phyloP scores from a whole-genome alignment of 2,888 invertebrate species.

The Fissipunctia ypsillon region DNA sequence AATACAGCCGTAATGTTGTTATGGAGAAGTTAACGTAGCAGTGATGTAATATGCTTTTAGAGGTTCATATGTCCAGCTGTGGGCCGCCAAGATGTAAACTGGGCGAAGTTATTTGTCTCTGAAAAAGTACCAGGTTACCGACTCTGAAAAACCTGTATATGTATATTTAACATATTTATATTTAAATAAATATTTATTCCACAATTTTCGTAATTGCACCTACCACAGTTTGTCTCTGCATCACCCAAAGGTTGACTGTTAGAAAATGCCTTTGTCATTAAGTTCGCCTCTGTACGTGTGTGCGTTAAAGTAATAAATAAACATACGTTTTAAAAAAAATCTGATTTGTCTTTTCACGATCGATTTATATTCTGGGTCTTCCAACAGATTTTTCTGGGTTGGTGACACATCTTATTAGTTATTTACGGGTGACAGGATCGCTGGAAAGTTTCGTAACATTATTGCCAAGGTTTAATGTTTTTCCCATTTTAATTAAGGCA shows the following conservation, averaged over 20 bases:
- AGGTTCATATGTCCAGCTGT: background rate
- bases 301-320: no score
- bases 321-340: no score
- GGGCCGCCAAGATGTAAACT: background rate
- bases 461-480: slow-evolving; percentile 10
- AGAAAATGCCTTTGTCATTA: no score
- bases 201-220: no score
- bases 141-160: no score
- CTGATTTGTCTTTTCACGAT: background rate
- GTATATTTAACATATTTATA: no score
- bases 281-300: no score
- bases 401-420: slow-evolving; percentile 30
- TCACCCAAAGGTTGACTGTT: no score
- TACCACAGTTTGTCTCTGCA: no score
- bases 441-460: slow-evolving; percentile 20
- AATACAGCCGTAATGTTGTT: background rate
- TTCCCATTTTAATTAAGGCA: background rate
- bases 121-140: background rate
- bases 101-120: background rate
- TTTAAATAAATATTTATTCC: no score
- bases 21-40: background rate
- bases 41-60: background rate
- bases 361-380: slow-evolving; percentile 3
- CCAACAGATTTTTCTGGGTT: background rate
- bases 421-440: slow-evolving; percentile 24